Evolutionary conservation across 2,797 vertebrate species (phyloP).

Genomic region (Arnoldichthys spilopterus): DNA sequence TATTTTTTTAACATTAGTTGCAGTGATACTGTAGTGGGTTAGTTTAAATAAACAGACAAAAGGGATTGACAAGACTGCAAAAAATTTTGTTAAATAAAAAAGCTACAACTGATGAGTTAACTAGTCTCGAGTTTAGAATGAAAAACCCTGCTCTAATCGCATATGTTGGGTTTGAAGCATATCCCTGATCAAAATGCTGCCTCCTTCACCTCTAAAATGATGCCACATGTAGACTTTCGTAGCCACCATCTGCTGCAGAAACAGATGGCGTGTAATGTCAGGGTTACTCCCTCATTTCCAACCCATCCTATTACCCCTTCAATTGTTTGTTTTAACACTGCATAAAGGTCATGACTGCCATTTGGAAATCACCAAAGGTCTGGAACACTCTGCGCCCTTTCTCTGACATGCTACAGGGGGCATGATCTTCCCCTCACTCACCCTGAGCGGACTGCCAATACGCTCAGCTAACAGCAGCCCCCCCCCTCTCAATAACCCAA

Average conservation of each 20-base stretch:
- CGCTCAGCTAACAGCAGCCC: constrained; percentile 71
- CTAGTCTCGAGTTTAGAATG: neutral
- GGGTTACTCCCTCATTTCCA: constrained; percentile 71
- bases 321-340: constrained; percentile 71
- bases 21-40: no score
- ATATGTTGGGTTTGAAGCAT: constrained; percentile 10
- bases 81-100: no score
- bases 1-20: no score
- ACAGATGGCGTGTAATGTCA: constrained; percentile 81
- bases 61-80: no score
- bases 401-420: constrained; percentile 69
- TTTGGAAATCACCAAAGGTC: constrained; percentile 75
- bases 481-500: neutral
- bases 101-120: neutral
- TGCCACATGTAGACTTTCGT: constrained; percentile 29
- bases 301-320: constrained; percentile 70
- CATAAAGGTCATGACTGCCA: constrained; percentile 79
- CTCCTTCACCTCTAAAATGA: constrained; percentile 39
- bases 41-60: no score
- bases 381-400: constrained; percentile 71
- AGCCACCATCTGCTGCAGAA: constrained; percentile 55
- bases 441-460: constrained; percentile 76
- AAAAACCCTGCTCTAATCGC: neutral
- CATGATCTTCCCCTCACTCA: constrained; percentile 69
- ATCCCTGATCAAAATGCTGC: constrained; percentile 42